These are phyloP conservation scores for Aphaenogaster floridana DNA, from an alignment of 1,140 invertebrate species.

Conservation along the genomic window DNA sequence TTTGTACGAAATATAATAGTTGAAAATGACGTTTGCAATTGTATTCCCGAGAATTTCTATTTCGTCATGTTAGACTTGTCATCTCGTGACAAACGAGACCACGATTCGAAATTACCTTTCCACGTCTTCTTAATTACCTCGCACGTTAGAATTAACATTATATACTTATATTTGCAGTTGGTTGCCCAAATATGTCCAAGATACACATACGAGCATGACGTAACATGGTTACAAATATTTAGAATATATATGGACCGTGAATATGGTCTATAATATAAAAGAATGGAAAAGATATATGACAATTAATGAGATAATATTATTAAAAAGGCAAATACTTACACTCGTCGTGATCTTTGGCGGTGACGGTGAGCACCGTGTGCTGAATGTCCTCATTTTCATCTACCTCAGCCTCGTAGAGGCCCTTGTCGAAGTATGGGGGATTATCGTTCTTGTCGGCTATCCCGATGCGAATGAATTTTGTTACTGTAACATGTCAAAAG, in stretches of 20 bases:
- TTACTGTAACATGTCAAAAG: constrained; percentile 90
- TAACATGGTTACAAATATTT: background rate
- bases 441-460: constrained; percentile 99
- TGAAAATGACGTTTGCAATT: background rate
- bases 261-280: background rate
- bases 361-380: constrained; percentile 98
- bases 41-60: constrained; percentile 2
- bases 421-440: constrained; percentile 98
- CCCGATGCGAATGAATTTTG: constrained; percentile 96
- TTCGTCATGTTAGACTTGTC: background rate
- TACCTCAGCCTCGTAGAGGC: constrained; percentile 98
- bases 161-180: background rate
- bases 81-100: constrained; percentile 2
- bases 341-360: constrained; percentile 99
- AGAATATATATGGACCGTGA: background rate
- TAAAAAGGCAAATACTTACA: constrained; percentile 91
- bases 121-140: background rate
- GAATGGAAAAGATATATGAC: background rate
- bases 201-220: background rate
- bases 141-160: background rate
- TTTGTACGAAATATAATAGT: background rate
- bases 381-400: constrained; percentile 99
- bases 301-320: background rate
- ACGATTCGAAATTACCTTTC: background rate
- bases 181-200: background rate